Conservation (phyloP, 2,113 vertebrate genomes). For the Trichomycterus rosablanca region DNA sequence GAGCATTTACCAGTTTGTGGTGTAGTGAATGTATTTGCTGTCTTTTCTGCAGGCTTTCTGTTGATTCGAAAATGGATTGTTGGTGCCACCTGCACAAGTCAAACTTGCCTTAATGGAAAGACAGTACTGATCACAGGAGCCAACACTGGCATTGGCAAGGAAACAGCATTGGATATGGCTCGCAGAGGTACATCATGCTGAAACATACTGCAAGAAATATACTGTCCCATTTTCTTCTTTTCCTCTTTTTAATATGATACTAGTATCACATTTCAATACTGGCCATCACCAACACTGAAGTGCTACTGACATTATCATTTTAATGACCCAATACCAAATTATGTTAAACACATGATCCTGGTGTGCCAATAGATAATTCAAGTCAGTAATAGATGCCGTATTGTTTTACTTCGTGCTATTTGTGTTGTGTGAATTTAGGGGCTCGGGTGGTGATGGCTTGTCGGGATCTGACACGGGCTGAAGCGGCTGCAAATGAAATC, state of each 20-base stretch:
- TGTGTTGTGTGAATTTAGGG: constrained; percentile 33
- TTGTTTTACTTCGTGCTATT: constrained; percentile 7
- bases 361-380: too few species aligned
- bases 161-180: constrained; percentile 65
- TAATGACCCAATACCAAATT: too few species aligned
- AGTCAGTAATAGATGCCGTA: not conserved
- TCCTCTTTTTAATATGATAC: too few species aligned
- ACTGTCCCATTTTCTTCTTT: too few species aligned
- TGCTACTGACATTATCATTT: too few species aligned
- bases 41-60: constrained; percentile 32
- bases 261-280: too few species aligned
- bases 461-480: constrained; percentile 60
- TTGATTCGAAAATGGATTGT: constrained; percentile 59
- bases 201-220: too few species aligned
- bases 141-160: constrained; percentile 71
- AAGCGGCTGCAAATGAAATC: constrained; percentile 55
- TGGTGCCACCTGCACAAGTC: constrained; percentile 59
- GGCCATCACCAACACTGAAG: too few species aligned
- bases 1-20: too few species aligned
- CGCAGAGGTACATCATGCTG: constrained; percentile 59
- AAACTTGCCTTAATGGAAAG: constrained; percentile 55
- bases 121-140: constrained; percentile 69
- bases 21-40: too few species aligned
- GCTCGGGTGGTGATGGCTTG: constrained; percentile 70
- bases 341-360: too few species aligned